Percentiles rank a stretch among this genome's conserved stretches.
Evolutionary conservation across 2,888 invertebrate species (phyloP).

Genomic region (Hemicrepidius hirtus): DNA sequence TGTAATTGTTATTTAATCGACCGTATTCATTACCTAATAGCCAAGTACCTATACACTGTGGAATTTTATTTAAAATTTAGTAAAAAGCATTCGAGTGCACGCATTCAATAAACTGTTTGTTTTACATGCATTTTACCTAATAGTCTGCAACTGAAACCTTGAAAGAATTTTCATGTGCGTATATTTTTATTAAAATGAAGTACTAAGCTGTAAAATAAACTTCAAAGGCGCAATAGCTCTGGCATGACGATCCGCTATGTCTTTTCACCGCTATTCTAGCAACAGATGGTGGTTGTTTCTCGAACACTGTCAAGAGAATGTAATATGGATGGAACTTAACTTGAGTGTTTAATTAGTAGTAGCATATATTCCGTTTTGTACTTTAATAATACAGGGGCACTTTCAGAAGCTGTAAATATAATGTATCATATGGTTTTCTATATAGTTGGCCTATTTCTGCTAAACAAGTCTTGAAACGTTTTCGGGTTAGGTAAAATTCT

Average conservation of each 20-base stretch:
- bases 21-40: constrained; percentile 1
- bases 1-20: constrained; percentile 26
- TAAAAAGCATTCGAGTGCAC: not conserved
- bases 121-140: too few relatives aligned
- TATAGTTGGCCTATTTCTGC: too few relatives aligned
- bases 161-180: not conserved
- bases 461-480: too few relatives aligned
- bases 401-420: too few relatives aligned
- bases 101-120: not conserved
- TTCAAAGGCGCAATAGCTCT: not conserved
- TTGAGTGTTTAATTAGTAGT: not conserved
- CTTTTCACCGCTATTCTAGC: not conserved
- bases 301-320: not conserved
- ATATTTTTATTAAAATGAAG: not conserved
- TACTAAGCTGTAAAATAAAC: not conserved
- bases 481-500: too few relatives aligned
- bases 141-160: too few relatives aligned
- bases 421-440: too few relatives aligned
- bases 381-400: too few relatives aligned
- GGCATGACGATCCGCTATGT: constrained; percentile 16
- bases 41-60: too few relatives aligned
- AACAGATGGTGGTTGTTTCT: constrained; percentile 3
- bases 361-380: too few relatives aligned
- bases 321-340: not conserved
- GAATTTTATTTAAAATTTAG: too few relatives aligned